These are phyloP conservation scores for Neopelma chrysocephalum DNA, from an alignment of 2,797 vertebrate species.

Conservation along the genomic window DNA sequence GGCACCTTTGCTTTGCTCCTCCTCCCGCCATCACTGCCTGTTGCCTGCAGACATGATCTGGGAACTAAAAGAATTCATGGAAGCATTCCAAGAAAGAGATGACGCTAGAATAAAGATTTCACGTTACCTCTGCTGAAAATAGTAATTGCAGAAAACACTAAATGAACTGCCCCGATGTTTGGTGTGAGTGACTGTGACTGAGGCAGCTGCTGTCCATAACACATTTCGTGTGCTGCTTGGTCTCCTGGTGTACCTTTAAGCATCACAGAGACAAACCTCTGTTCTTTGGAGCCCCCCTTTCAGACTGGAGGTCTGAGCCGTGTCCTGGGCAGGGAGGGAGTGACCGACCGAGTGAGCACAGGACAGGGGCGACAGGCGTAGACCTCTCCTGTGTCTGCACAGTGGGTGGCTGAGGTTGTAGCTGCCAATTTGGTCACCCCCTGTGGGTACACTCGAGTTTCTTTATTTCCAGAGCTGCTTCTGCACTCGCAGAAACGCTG, in stretches of 20 bases:
- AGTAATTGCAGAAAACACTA: not conserved
- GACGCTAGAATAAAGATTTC: not conserved
- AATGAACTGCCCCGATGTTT: fast-evolving
- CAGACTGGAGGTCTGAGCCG: not conserved
- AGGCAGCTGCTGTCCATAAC: fast-evolving
- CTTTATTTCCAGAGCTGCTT: not conserved
- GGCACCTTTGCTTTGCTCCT: not conserved
- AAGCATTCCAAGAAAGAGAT: not conserved
- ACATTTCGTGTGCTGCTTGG: fast-evolving
- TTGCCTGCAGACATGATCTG: not conserved
- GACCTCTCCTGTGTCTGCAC: not conserved
- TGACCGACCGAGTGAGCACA: fast-evolving
- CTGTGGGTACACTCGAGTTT: fast-evolving
- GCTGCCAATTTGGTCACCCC: not conserved
- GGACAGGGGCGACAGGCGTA: too few species aligned
- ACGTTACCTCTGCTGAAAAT: not conserved
- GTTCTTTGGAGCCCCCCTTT: not conserved
- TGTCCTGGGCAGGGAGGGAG: not conserved
- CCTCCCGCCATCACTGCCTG: not conserved
- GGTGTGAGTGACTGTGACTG: not conserved
- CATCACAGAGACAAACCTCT: not conserved
- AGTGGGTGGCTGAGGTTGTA: fast-evolving
- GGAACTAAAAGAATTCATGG: not conserved
- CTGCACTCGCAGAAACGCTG: not conserved
- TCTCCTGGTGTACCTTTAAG: not conserved